phyloP scores from a whole-genome alignment of 2,113 vertebrate genomes.

The Tiliqua scincoides region DNA sequence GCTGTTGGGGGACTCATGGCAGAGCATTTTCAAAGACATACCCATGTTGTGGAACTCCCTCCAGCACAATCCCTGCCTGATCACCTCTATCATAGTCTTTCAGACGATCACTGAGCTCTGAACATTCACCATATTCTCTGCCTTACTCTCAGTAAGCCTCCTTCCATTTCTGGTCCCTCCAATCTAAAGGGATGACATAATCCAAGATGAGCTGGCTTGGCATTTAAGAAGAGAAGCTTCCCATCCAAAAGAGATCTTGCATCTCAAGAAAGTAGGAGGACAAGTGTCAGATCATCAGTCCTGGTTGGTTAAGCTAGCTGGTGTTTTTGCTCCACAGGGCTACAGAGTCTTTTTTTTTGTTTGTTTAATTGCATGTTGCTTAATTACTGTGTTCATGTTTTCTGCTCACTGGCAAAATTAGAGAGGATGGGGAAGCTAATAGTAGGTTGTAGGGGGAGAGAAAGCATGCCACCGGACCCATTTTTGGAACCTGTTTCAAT shows the following conservation, averaged over 20 bases:
- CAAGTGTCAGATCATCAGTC: background rate
- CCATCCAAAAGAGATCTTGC: background rate
- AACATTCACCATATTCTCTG: background rate
- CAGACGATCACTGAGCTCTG: background rate
- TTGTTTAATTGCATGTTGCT: background rate
- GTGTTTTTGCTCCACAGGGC: background rate
- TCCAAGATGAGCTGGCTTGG: background rate
- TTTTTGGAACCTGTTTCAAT: too few species aligned
- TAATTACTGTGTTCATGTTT: constrained; percentile 1
- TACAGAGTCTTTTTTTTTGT: background rate
- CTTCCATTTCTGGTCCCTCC: background rate
- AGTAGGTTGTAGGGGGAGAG: background rate
- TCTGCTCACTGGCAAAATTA: background rate
- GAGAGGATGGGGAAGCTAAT: background rate
- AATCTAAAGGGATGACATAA: background rate
- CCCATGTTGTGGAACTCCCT: too few species aligned
- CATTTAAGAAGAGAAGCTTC: background rate
- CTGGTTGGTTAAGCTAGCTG: background rate
- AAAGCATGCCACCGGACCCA: background rate
- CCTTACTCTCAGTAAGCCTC: background rate
- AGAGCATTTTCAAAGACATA: background rate
- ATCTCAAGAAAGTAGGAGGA: background rate
- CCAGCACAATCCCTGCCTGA: too few species aligned
- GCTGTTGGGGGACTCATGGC: background rate
- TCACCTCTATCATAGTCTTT: too few species aligned